Conservation (phyloP, 2,797 vertebrate species). For the Enteromius treurensis region DNA sequence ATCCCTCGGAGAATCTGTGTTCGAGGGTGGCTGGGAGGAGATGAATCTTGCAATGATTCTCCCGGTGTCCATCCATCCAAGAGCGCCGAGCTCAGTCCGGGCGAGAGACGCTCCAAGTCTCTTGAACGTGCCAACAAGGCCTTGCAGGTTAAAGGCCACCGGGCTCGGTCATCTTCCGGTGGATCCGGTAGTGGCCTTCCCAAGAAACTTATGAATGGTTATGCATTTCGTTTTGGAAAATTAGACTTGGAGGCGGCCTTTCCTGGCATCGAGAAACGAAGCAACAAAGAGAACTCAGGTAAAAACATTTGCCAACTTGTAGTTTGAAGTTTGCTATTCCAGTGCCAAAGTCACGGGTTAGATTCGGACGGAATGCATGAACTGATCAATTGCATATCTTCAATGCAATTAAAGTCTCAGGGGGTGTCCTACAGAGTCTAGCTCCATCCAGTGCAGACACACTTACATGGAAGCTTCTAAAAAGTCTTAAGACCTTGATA, state of each 20-base stretch:
- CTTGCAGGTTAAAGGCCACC: slow-evolving; percentile 74
- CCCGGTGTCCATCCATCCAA: slow-evolving; percentile 58
- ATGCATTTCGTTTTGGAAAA: slow-evolving; percentile 73
- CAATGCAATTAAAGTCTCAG: too few relatives aligned
- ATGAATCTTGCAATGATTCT: slow-evolving; percentile 70
- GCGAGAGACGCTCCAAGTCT: slow-evolving; percentile 80
- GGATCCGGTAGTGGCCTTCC: slow-evolving; percentile 70
- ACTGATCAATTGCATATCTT: too few relatives aligned
- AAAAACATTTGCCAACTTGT: slow-evolving; percentile 37
- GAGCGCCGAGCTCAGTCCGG: slow-evolving; percentile 62
- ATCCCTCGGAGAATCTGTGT: slow-evolving; percentile 66
- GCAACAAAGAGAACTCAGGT: slow-evolving; percentile 80
- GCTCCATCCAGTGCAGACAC: neutral
- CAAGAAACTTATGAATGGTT: slow-evolving; percentile 80
- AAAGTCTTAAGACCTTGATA: neutral
- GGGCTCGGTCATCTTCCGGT: slow-evolving; percentile 75
- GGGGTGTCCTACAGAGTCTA: neutral
- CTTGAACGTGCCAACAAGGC: slow-evolving; percentile 79
- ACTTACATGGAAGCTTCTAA: neutral
- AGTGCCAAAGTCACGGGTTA: neutral
- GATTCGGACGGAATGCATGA: neutral
- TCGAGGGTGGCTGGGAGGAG: slow-evolving; percentile 70
- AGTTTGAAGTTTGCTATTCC: neutral
- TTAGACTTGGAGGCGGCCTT: slow-evolving; percentile 73
- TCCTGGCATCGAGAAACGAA: slow-evolving; percentile 69